Percentiles rank a stretch among this genome's conserved stretches.
Conservation (phyloP, 2,797 vertebrate genomes). For the Lacerta bilineata region DNA sequence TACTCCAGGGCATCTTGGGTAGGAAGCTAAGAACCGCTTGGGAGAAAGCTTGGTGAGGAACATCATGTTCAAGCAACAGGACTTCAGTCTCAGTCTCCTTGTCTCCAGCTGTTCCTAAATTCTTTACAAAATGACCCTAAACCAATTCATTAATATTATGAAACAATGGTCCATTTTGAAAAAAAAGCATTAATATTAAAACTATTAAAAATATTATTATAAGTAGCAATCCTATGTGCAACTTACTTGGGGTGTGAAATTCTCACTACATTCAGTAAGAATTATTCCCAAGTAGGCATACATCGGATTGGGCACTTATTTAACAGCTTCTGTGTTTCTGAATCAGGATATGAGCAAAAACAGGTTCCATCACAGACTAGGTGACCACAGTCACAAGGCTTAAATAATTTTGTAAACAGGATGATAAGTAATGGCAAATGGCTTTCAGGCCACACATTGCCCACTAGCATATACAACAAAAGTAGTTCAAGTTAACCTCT, state of each 20-base stretch:
- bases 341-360: background rate
- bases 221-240: background rate
- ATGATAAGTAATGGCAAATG: background rate
- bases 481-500: background rate
- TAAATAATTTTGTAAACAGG: background rate
- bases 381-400: background rate
- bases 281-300: background rate
- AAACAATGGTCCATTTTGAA: background rate
- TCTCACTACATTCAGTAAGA: background rate
- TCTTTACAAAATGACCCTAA: conserved; percentile 97
- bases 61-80: conserved; percentile 95
- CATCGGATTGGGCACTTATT: too few species aligned
- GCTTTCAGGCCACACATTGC: background rate
- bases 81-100: conserved; percentile 97
- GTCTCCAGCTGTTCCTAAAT: conserved; percentile 90
- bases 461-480: background rate
- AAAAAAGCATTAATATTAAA: background rate
- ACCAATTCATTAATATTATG: conserved; percentile 24
- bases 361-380: background rate
- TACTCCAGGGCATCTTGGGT: conserved; percentile 94
- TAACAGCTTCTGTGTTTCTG: background rate
- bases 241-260: background rate
- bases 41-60: conserved; percentile 96
- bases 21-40: conserved; percentile 94
- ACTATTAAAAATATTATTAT: background rate